Conservation (phyloP, 2,888 invertebrate species). For the Thecocarcelia acutangulata region DNA sequence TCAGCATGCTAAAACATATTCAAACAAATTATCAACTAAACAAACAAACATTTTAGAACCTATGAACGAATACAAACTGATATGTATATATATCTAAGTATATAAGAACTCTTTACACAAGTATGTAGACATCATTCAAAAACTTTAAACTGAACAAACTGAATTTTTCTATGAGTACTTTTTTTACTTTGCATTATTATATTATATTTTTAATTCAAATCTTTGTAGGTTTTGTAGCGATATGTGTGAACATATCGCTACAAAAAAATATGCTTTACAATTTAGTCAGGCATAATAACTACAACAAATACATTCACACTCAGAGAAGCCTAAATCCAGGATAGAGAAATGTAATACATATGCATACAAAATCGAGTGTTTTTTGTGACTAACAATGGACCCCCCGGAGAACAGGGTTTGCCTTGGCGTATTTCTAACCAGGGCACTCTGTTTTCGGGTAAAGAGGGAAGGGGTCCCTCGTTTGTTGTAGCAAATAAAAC, state of each 20-base stretch:
- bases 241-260: not conserved
- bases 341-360: too few species aligned
- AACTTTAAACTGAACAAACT: slow-evolving; percentile 63
- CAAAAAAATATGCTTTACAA: slow-evolving; percentile 67
- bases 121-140: slow-evolving; percentile 68
- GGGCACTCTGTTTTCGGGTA: too few species aligned
- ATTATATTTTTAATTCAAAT: slow-evolving; percentile 48
- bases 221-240: slow-evolving; percentile 13
- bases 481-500: too few species aligned
- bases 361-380: too few species aligned
- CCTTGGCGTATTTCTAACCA: too few species aligned
- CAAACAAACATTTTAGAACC: not conserved
- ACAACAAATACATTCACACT: slow-evolving; percentile 69
- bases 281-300: slow-evolving; percentile 66
- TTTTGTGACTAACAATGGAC: too few species aligned
- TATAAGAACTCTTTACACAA: slow-evolving; percentile 50
- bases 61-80: too few species aligned
- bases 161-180: slow-evolving; percentile 30
- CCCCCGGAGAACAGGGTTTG: too few species aligned
- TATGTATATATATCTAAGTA: not conserved
- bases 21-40: not conserved
- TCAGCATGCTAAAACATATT: not conserved
- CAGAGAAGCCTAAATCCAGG: too few species aligned
- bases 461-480: too few species aligned
- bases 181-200: slow-evolving; percentile 17